Evolutionary conservation across 2,113 vertebrate genomes (phyloP).

Genomic region (Rhea americana): DNA sequence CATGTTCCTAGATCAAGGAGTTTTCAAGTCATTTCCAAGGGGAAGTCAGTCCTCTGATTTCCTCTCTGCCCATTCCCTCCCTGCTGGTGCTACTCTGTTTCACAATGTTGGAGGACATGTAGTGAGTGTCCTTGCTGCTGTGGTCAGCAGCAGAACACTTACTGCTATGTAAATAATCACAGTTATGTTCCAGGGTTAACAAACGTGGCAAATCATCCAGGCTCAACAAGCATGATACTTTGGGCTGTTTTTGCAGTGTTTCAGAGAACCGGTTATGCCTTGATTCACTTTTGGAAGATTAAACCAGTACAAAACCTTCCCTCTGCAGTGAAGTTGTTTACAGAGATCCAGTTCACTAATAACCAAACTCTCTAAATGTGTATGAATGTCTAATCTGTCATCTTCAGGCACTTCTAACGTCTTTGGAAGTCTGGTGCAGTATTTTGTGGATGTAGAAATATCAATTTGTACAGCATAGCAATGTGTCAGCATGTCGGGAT

Average conservation of each 20-base stretch:
- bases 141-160: too few species aligned
- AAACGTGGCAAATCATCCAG: neutral
- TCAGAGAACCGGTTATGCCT: neutral
- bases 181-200: neutral
- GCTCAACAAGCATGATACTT: neutral
- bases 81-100: neutral
- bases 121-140: neutral
- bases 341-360: too few species aligned
- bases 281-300: neutral
- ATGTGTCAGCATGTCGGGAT: neutral
- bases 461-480: neutral
- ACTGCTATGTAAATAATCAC: neutral
- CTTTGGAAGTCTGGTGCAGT: neutral
- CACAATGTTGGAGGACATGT: neutral
- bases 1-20: rapidly evolving
- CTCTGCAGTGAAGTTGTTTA: too few species aligned
- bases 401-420: neutral
- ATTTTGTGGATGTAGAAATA: neutral
- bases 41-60: neutral
- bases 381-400: rapidly evolving
- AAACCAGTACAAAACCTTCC: neutral
- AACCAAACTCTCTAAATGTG: neutral
- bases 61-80: too few species aligned
- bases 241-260: neutral
- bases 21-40: neutral